A percentile compares a stretch with the other conserved stretches of the same genome.
Evolutionary conservation across 2,113 vertebrate genomes (phyloP).

Genomic region (Panthera uncia): DNA sequence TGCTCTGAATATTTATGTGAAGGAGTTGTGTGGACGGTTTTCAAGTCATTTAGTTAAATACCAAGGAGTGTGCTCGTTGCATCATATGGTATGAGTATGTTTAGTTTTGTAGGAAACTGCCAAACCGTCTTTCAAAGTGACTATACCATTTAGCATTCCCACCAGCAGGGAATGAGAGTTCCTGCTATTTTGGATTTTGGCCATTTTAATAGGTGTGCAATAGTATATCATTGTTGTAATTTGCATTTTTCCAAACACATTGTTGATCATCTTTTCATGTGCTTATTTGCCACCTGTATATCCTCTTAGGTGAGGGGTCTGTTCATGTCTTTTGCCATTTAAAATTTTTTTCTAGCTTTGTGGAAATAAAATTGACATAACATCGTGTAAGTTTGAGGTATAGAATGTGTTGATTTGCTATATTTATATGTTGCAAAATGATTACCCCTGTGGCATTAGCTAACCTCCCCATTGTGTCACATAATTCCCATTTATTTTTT

Average conservation of each 20-base stretch:
- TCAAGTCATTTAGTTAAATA: background rate
- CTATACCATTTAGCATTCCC: background rate
- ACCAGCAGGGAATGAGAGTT: too few species aligned
- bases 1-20: background rate
- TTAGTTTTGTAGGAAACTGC: background rate
- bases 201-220: background rate
- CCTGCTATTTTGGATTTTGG: background rate
- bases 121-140: background rate
- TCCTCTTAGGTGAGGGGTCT: background rate
- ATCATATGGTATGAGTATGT: background rate
- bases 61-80: background rate
- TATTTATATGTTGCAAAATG: background rate
- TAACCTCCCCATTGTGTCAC: background rate
- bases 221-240: background rate
- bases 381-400: background rate
- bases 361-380: background rate
- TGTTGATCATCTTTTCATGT: background rate
- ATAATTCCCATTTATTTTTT: background rate
- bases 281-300: background rate
- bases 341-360: background rate
- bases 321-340: background rate
- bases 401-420: background rate
- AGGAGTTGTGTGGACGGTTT: background rate
- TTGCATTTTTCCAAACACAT: background rate
- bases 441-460: background rate